These are phyloP conservation scores for Patagioenas fasciata DNA, from an alignment of 2,113 vertebrate species.

Conservation along the genomic window DNA sequence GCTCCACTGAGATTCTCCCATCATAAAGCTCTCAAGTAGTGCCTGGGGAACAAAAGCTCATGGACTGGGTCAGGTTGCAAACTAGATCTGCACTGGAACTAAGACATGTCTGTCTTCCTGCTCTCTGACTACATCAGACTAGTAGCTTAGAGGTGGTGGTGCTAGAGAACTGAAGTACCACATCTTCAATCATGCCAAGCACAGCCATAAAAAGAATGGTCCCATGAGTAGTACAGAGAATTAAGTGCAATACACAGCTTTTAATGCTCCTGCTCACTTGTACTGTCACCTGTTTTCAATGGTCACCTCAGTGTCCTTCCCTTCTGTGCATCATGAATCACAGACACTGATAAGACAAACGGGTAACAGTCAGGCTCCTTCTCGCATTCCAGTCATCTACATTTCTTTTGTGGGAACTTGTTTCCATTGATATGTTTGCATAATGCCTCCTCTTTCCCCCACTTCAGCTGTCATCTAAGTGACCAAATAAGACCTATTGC, in stretches of 20 bases:
- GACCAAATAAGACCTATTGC: neutral
- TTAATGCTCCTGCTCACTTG: neutral
- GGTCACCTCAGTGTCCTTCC: neutral
- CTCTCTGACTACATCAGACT: neutral
- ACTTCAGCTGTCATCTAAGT: neutral
- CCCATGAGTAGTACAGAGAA: neutral
- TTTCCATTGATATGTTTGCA: neutral
- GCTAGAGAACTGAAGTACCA: neutral
- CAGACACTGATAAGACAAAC: neutral
- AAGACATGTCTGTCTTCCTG: fast-evolving
- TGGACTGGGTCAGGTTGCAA: fast-evolving
- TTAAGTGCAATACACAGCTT: neutral
- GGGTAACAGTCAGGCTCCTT: neutral
- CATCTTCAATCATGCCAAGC: neutral
- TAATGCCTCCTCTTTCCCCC: neutral
- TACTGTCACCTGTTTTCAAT: neutral
- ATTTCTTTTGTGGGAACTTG: neutral
- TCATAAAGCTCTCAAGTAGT: neutral
- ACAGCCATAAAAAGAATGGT: neutral
- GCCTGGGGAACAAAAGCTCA: neutral
- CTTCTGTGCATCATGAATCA: neutral
- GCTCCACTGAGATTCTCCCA: neutral
- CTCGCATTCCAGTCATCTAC: neutral
- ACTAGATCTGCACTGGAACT: neutral
- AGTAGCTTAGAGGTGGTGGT: neutral